Percentiles rank a stretch among this genome's conserved stretches.
Conservation (phyloP, 1,140 invertebrate genomes). For the Pseudomyrmex concolor region DNA sequence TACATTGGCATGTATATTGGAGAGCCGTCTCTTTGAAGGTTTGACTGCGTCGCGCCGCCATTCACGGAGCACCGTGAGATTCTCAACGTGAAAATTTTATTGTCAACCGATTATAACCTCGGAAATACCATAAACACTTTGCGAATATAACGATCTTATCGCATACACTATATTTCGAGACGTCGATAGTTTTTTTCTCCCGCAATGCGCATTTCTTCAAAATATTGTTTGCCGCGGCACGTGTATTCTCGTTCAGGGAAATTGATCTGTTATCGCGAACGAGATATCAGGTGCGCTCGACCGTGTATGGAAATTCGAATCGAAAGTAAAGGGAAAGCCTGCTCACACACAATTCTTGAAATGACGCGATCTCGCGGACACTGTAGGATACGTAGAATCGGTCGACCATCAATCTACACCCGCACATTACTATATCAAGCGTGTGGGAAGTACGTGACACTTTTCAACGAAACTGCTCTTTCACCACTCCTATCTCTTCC, state of each 20-base stretch:
- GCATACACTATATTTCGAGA: too few relatives aligned
- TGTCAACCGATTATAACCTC: too few relatives aligned
- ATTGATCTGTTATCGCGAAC: conserved; percentile 8
- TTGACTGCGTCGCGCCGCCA: background rate
- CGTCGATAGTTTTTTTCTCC: too few relatives aligned
- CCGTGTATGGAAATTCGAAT: conserved; percentile 40
- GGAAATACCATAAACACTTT: too few relatives aligned
- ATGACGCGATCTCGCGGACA: conserved; percentile 19
- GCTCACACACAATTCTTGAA: conserved; percentile 49
- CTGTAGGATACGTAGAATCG: conserved; percentile 20
- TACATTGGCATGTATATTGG: background rate
- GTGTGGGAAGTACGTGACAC: conserved; percentile 31
- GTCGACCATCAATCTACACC: conserved; percentile 39
- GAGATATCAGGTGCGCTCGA: conserved; percentile 15
- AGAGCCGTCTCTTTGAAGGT: background rate
- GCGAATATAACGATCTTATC: too few relatives aligned
- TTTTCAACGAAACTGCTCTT: conserved; percentile 25
- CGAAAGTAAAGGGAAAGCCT: conserved; percentile 29
- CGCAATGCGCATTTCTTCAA: too few relatives aligned
- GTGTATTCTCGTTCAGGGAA: background rate
- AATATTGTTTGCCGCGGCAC: background rate
- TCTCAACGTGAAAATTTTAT: too few relatives aligned
- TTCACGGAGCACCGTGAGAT: too few relatives aligned
- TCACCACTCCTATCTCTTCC: conserved; percentile 1
- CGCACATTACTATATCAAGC: conserved; percentile 40